Percentiles rank a stretch among this genome's conserved stretches.
phyloP scores from a whole-genome alignment of 2,113 vertebrate genomes.

The Catharus bicknelli region DNA sequence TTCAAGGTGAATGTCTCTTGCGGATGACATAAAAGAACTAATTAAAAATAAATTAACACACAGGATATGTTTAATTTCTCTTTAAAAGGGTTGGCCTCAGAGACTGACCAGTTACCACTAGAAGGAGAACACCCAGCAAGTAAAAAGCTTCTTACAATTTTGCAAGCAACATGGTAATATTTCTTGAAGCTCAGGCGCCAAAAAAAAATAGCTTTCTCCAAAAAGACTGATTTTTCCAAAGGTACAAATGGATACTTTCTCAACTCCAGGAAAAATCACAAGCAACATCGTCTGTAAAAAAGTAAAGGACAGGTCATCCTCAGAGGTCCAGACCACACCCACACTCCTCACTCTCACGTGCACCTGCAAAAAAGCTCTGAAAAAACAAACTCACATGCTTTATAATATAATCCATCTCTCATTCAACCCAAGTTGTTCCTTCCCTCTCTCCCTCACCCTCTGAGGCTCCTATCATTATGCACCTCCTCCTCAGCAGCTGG shows the following conservation, averaged over 20 bases:
- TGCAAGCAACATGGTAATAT: neutral
- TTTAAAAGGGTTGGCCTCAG: neutral
- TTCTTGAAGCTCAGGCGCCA: neutral
- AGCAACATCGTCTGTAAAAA: neutral
- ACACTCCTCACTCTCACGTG: fast-evolving
- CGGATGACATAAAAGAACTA: neutral
- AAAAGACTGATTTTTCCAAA: neutral
- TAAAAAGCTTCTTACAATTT: neutral
- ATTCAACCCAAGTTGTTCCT: neutral
- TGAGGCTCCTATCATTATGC: fast-evolving
- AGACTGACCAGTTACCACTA: neutral
- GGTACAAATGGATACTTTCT: neutral
- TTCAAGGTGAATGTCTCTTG: neutral
- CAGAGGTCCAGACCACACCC: neutral
- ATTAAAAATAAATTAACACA: neutral
- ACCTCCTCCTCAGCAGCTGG: neutral
- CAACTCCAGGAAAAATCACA: neutral
- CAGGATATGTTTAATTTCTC: neutral
- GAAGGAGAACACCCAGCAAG: neutral
- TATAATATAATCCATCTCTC: neutral
- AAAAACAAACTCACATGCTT: neutral
- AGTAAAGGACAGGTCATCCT: neutral
- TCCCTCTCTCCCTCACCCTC: neutral
- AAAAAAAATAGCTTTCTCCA: neutral
- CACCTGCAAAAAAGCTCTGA: neutral